Percentiles rank a stretch among this genome's conserved stretches.
phyloP scores from a whole-genome alignment of 2,113 vertebrate genomes.

The Madoqua kirkii region DNA sequence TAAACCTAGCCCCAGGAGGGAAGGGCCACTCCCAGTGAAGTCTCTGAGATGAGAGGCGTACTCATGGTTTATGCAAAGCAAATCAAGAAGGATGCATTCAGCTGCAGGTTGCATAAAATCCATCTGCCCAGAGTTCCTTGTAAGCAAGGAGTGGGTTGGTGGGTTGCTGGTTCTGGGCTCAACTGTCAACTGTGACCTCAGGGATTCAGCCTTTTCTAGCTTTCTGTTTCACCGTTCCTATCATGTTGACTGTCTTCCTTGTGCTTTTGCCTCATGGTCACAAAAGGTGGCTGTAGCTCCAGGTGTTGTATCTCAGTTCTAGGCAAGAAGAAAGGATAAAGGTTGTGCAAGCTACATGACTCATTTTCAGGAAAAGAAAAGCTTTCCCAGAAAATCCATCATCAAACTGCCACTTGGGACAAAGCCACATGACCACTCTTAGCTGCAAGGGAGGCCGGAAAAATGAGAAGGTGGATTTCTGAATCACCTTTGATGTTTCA shows the following conservation, averaged over 20 bases:
- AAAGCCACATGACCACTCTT: background rate
- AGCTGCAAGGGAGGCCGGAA: background rate
- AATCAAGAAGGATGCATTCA: background rate
- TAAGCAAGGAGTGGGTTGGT: too few species aligned
- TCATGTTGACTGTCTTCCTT: background rate
- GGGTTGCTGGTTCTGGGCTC: background rate
- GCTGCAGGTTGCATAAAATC: too few species aligned
- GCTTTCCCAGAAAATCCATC: background rate
- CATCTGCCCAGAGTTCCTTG: rapidly evolving
- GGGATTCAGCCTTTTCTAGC: background rate
- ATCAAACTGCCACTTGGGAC: background rate
- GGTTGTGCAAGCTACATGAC: too few species aligned
- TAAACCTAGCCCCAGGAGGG: background rate
- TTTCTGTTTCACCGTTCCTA: background rate
- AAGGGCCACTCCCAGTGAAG: background rate
- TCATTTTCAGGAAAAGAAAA: background rate
- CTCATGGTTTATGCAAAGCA: background rate
- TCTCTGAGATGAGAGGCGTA: background rate
- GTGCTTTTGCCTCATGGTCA: background rate
- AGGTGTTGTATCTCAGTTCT: background rate
- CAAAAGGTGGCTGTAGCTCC: background rate
- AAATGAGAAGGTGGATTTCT: too few species aligned
- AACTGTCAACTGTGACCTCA: background rate
- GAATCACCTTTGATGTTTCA: too few species aligned
- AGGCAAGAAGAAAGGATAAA: background rate